Evolutionary conservation across 2,888 invertebrate species (phyloP).

Genomic region (Euproctis similis): DNA sequence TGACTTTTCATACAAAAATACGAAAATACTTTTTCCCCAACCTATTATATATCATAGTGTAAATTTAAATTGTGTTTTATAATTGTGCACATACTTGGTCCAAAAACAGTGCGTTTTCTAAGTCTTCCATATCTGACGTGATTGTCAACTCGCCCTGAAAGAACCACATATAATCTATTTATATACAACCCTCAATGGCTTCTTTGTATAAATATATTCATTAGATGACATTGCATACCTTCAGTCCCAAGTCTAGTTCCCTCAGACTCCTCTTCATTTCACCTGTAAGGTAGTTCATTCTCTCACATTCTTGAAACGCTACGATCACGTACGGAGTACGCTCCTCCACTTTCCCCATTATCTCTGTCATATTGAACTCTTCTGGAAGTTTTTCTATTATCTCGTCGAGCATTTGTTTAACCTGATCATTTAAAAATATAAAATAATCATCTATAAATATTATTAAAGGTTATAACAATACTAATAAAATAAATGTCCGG

Average conservation of each 20-base stretch:
- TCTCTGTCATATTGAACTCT: constrained; percentile 96
- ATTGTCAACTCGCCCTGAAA: constrained; percentile 93
- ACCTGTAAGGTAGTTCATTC: constrained; percentile 94
- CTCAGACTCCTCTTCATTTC: constrained; percentile 93
- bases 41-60: too few species aligned
- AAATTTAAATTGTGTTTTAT: too few species aligned
- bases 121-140: constrained; percentile 96
- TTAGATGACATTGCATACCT: constrained; percentile 77
- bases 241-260: constrained; percentile 94
- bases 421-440: too few species aligned
- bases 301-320: constrained; percentile 95
- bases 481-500: too few species aligned
- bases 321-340: constrained; percentile 97
- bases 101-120: constrained; percentile 93
- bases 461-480: too few species aligned
- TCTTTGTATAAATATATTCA: too few species aligned
- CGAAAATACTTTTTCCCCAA: too few species aligned
- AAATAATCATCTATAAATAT: too few species aligned
- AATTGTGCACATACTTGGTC: constrained; percentile 78
- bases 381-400: constrained; percentile 96
- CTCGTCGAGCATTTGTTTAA: constrained; percentile 95
- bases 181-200: too few species aligned
- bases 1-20: too few species aligned
- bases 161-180: too few species aligned
- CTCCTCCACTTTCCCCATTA: constrained; percentile 96